Evolutionary conservation across 1,140 invertebrate species (phyloP).

Genomic region (Akabosia matsudoensis): DNA sequence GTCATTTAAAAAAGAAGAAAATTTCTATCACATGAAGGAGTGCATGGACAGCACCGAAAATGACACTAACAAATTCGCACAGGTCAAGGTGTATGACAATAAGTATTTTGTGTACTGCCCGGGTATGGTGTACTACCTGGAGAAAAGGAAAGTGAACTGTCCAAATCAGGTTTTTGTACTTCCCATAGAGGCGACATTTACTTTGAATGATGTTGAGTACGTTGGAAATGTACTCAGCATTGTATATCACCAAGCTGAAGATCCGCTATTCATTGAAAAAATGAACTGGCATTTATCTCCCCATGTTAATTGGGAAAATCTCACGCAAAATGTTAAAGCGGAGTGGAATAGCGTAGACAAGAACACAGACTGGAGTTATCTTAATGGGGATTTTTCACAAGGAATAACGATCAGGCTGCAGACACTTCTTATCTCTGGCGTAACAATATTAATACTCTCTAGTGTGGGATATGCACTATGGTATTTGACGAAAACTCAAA

Average conservation of each 20-base stretch:
- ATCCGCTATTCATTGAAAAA: constrained; percentile 25
- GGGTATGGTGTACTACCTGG: background rate
- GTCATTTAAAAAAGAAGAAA: background rate
- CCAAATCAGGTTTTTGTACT: constrained; percentile 28
- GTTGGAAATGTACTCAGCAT: constrained; percentile 19
- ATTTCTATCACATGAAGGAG: background rate
- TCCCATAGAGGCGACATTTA: constrained; percentile 28
- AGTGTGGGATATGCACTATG: too few species aligned
- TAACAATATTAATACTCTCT: too few species aligned
- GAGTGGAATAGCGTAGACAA: background rate
- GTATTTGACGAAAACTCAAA: too few species aligned
- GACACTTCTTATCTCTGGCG: too few species aligned
- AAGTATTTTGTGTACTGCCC: constrained; percentile 26
- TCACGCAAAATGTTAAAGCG: constrained; percentile 11
- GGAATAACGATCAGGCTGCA: too few species aligned
- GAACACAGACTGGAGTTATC: too few species aligned
- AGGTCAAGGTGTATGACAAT: constrained; percentile 29
- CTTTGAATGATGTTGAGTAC: constrained; percentile 29
- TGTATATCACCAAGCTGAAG: constrained; percentile 8
- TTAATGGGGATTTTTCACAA: too few species aligned
- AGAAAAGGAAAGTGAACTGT: constrained; percentile 9
- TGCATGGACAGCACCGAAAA: background rate
- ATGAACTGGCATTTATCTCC: constrained; percentile 29
- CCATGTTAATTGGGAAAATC: constrained; percentile 25
- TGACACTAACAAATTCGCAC: constrained; percentile 17